A percentile compares a stretch with the other conserved stretches of the same genome.
Conservation (phyloP, 2,797 vertebrate genomes). For the Chaunax sp. region DNA sequence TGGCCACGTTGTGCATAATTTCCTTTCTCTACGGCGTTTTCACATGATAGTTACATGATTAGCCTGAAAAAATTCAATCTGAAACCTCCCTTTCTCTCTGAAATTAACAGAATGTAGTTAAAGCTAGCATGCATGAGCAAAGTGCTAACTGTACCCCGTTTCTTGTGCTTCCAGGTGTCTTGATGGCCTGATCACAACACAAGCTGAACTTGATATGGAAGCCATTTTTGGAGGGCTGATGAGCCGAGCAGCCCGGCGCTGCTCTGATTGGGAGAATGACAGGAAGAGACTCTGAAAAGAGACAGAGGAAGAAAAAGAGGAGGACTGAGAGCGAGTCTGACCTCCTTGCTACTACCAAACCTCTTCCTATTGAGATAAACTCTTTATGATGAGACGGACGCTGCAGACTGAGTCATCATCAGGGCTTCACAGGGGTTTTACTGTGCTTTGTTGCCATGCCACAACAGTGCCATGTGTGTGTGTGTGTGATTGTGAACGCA, state of each 20-base stretch:
- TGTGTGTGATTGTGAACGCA: slow-evolving; percentile 44
- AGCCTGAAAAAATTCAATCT: too few relatives aligned
- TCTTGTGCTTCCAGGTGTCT: slow-evolving; percentile 77
- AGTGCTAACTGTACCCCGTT: slow-evolving; percentile 2
- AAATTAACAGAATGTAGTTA: too few relatives aligned
- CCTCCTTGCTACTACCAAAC: slow-evolving; percentile 38
- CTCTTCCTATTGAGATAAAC: slow-evolving; percentile 37
- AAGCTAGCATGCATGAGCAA: not conserved
- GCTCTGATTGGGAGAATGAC: slow-evolving; percentile 37
- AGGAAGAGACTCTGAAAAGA: slow-evolving; percentile 42
- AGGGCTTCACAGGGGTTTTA: slow-evolving; percentile 36
- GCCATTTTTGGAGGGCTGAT: slow-evolving; percentile 67
- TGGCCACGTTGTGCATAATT: too few relatives aligned
- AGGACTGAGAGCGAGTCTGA: slow-evolving; percentile 1
- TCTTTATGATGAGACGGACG: slow-evolving; percentile 3
- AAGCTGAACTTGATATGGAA: slow-evolving; percentile 78
- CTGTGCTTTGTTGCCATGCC: slow-evolving; percentile 71
- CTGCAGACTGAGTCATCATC: slow-evolving; percentile 37
- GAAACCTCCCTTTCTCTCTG: too few relatives aligned
- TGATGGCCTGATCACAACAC: slow-evolving; percentile 84
- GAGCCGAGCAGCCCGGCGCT: slow-evolving; percentile 10
- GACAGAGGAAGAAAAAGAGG: slow-evolving; percentile 23
- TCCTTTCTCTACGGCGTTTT: too few relatives aligned
- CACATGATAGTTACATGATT: too few relatives aligned
- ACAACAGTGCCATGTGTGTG: slow-evolving; percentile 65